Conservation (phyloP, 2,797 vertebrate genomes). For the Neosilurus hyrtlii region DNA sequence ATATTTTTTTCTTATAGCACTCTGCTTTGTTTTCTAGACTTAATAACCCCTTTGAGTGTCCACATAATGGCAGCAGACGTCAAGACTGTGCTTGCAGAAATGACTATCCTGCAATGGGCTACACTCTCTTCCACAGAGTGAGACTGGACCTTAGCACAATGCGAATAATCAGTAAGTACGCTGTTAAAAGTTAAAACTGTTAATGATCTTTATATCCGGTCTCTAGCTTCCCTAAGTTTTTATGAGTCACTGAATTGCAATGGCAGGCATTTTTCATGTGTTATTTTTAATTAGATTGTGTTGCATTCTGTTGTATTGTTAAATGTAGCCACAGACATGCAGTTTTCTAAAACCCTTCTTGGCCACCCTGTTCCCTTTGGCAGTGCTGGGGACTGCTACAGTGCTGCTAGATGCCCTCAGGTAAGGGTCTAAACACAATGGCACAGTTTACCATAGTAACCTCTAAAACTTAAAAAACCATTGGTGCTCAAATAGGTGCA, state of each 20-base stretch:
- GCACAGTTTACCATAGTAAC: background rate
- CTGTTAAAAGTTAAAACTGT: background rate
- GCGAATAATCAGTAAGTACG: conserved; percentile 86
- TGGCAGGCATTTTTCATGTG: background rate
- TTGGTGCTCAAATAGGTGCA: background rate
- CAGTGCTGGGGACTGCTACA: conserved; percentile 95
- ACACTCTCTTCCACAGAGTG: conserved; percentile 89
- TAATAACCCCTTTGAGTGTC: conserved; percentile 91
- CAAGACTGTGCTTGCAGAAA: conserved; percentile 86
- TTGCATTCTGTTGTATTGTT: conserved; percentile 1
- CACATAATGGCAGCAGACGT: conserved; percentile 88
- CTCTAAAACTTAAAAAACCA: background rate
- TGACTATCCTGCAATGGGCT: conserved; percentile 86
- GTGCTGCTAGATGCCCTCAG: conserved; percentile 93
- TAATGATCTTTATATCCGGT: background rate
- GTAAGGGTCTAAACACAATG: conserved; percentile 61
- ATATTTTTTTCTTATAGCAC: background rate
- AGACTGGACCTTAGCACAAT: conserved; percentile 85
- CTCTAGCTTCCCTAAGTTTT: background rate
- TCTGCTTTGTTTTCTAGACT: conserved; percentile 69
- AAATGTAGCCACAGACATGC: conserved; percentile 85
- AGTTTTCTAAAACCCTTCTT: conserved; percentile 83
- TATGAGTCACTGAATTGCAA: background rate
- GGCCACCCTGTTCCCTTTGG: conserved; percentile 89
- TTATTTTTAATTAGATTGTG: background rate